A percentile compares a stretch with the other conserved stretches of the same genome.
These are phyloP conservation scores for Haliaeetus vocifer DNA, from an alignment of 2,797 vertebrate species.

Conservation along the genomic window DNA sequence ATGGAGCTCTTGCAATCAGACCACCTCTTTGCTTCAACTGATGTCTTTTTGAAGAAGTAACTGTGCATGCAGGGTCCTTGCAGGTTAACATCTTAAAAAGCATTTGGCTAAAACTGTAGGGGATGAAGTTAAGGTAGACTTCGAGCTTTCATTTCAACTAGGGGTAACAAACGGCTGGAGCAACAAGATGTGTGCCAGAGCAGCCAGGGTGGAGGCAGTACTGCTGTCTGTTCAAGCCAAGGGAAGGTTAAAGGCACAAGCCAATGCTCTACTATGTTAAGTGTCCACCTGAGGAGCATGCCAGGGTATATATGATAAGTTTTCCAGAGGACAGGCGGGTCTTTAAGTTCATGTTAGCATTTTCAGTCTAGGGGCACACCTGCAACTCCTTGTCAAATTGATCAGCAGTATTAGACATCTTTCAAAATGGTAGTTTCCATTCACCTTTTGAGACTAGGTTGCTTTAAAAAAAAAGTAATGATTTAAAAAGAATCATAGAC, in stretches of 20 bases:
- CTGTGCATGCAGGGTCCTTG: not conserved
- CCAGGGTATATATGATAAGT: not conserved
- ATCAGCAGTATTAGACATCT: slow-evolving; percentile 12
- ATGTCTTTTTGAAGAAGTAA: not conserved
- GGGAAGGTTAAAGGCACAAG: not conserved
- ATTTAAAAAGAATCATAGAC: slow-evolving; percentile 17
- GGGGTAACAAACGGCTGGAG: not conserved
- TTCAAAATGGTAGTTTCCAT: slow-evolving; percentile 28
- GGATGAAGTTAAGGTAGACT: not conserved
- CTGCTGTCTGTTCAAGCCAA: not conserved
- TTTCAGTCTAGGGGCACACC: not conserved
- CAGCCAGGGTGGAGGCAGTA: not conserved
- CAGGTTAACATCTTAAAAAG: not conserved
- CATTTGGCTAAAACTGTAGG: not conserved
- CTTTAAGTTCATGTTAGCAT: not conserved
- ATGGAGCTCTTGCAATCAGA: not conserved
- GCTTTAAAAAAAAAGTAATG: slow-evolving; percentile 10
- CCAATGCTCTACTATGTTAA: not conserved
- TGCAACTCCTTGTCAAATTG: slow-evolving; percentile 33
- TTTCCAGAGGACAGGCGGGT: not conserved
- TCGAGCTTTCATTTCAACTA: not conserved
- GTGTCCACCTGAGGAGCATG: not conserved
- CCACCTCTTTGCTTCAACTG: not conserved
- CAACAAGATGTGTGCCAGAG: not conserved
- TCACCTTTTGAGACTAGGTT: not conserved